Base-by-base conservation (phyloP, 2,888 invertebrate genomes). In the Scaptomyza reducta region DNA sequence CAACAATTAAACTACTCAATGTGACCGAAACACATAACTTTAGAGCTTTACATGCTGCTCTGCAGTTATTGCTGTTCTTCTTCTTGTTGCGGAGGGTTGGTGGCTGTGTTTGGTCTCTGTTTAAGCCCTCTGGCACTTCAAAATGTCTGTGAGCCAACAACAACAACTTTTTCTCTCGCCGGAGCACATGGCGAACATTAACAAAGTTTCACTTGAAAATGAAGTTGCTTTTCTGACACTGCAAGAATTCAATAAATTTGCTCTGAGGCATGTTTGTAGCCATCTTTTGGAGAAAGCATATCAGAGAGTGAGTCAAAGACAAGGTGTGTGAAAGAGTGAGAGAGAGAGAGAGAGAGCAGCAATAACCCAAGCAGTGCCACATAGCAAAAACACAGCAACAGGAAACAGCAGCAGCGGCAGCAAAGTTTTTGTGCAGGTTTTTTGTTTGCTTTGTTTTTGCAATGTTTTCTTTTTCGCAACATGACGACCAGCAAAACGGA, bases 131-230 rank as follows among this genome's bases (percentile, higher is more conserved):
- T 42, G 74, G 74, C 66, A 76, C 67, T 79, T 70, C 67, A 74
- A 76, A 79, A 70, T 74, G 77, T 77, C 68, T 78, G 76, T 62
- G 58, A 46, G 63, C 50, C 45, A 51, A 35, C 6, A 35, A 35
- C 6, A n/a, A n/a, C 22, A n/a, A 14, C 35, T 3, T 31, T 10
- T 31, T 35, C n/a, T 14, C 11, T 50, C 14, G 29, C 16, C 42
- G 55, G 42, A 67, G 68, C 75, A 73, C 80, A 70, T 86, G 77
- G 77, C 66, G 63, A 71, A 67, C 76, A 75, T 79, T 77, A 75
- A 83, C 83, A 86, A 83, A 75, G 86, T 85, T 81, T 85, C 70
- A 71, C 69, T 74, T 73, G 77, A 58, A 84, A 87, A 85, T 87
- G 74, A 74, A 77, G 77, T 74, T 86, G 87, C 77, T 77, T 79